Conservation (phyloP, 1,140 invertebrate species). For the Lepidostoma basale region DNA sequence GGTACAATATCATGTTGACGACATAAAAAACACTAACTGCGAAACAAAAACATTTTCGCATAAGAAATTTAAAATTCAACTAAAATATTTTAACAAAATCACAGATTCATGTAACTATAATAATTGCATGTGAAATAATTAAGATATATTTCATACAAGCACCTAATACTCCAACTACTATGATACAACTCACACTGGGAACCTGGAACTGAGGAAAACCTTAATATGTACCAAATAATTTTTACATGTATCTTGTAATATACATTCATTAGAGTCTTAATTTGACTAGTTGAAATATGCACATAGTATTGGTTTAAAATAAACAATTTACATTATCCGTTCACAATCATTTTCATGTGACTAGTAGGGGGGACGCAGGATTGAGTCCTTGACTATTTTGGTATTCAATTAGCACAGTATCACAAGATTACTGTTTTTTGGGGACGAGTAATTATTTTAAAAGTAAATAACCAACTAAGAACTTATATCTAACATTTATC, state of each 20-base stretch:
- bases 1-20: constrained; percentile 24
- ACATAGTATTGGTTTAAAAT: constrained; percentile 3
- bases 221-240: constrained; percentile 34
- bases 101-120: constrained; percentile 45
- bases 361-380: constrained; percentile 2
- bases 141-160: constrained; percentile 40
- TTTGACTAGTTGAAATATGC: constrained; percentile 38
- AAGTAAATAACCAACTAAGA: constrained; percentile 16
- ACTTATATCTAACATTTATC: constrained; percentile 18
- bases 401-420: not conserved
- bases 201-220: constrained; percentile 32
- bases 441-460: not conserved
- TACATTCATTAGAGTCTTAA: constrained; percentile 31
- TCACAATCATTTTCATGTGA: not conserved
- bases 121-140: constrained; percentile 44
- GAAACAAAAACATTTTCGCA: constrained; percentile 38
- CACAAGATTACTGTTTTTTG: constrained; percentile 4
- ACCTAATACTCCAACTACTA: constrained; percentile 45
- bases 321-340: constrained; percentile 3
- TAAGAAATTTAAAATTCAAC: constrained; percentile 39
- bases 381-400: not conserved
- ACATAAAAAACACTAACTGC: constrained; percentile 31
- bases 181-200: constrained; percentile 38
- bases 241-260: constrained; percentile 41
- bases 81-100: constrained; percentile 44